These are phyloP conservation scores for Hemaris fuciformis DNA, from an alignment of 2,888 invertebrate species.

Conservation along the genomic window DNA sequence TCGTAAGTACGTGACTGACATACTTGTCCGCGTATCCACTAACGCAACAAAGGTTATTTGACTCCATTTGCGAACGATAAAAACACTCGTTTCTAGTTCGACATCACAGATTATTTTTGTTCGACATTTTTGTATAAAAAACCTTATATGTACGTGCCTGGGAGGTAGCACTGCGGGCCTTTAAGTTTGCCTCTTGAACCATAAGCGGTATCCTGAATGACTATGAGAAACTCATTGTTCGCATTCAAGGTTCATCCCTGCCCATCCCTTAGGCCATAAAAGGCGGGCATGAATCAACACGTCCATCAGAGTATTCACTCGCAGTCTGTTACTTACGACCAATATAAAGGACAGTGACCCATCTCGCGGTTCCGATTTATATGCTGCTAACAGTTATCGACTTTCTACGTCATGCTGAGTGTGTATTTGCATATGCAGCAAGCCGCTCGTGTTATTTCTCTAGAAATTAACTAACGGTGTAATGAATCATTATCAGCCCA, in stretches of 20 bases:
- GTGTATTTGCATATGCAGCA: not conserved
- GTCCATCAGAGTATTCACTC: conserved; percentile 58
- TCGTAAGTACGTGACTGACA: not conserved
- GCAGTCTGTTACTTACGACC: conserved; percentile 52
- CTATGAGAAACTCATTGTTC: not conserved
- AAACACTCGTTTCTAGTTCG: not conserved
- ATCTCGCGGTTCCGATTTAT: conserved; percentile 55
- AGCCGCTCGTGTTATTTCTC: not conserved
- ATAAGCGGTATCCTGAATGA: not conserved
- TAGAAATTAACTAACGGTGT: not conserved
- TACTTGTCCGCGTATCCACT: not conserved
- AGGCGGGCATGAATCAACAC: conserved; percentile 27
- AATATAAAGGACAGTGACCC: conserved; percentile 67
- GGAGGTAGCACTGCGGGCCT: not conserved
- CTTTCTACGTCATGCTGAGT: conserved; percentile 21
- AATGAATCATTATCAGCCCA: too few species aligned
- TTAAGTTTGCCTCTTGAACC: not conserved
- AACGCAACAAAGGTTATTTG: not conserved
- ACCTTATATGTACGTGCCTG: not conserved
- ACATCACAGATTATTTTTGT: too few species aligned
- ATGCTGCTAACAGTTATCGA: conserved; percentile 43
- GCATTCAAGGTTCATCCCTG: conserved; percentile 4
- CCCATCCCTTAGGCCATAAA: conserved; percentile 3
- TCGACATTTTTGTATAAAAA: not conserved
- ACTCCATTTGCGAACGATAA: not conserved